Evolutionary conservation across 2,888 invertebrate genomes (phyloP), one percentile per base, ranked within the genome.

Genomic region (Drosophila birchii): DNA sequence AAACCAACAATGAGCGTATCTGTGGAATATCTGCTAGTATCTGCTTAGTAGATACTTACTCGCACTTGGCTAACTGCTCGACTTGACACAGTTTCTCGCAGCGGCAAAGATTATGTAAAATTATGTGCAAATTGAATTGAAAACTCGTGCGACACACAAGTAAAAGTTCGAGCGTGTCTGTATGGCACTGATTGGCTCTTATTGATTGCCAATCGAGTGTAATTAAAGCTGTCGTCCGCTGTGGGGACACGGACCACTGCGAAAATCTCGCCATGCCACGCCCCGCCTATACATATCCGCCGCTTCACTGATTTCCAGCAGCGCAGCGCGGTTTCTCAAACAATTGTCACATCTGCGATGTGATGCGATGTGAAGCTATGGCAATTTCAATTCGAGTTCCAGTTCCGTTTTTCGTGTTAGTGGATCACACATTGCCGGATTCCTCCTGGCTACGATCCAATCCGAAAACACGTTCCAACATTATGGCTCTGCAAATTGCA

Each of bases 131-230:
- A 75, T 78, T 60, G 47, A 61, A 79, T 79, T 49, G 78, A 76
- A 69, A 69, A 79, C 62, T 70, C 73, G 26, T 59, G 61, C 58
- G 51, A 59, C 41, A 59, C 74, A 70, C 74, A 70, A 78, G 57
- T 85, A 87, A 81, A 85, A 81, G 86, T 80, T 56, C 39, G 26
- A 44, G 63, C 63, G 66, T 60, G 38, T 51, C 45, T 29, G 49
- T 73, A 53, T 80, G 45, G 79, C 77, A 70, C 55, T 84, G 89
- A 89, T 89, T 84, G 88, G 82, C 89, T 77, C 78, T 85, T 85
- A 84, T 89, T 84, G 84, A 84, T 89, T 84, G 89, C 89, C 88
- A 89, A 84, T 84, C 88, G 82, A 89, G 67, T 74, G 72, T 87
- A 85, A 84, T 84, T 84, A 89, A 89, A 57, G 82, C 75, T 72